phyloP scores from a whole-genome alignment of 2,113 vertebrate genomes.

The Larimichthys crocea region DNA sequence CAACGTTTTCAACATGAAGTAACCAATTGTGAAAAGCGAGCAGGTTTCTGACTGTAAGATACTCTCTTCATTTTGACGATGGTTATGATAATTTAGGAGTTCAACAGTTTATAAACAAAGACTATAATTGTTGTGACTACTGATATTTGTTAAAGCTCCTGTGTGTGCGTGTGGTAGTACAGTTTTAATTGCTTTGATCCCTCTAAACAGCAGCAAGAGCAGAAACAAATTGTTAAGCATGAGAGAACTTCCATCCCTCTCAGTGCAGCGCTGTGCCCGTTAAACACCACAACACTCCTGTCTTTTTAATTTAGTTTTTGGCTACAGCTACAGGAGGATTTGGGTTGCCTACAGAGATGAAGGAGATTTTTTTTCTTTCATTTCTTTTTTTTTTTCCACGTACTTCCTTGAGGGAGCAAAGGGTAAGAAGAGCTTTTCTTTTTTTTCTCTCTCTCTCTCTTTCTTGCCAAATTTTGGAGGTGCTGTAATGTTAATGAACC shows the following conservation, averaged over 20 bases:
- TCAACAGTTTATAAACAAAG: background rate
- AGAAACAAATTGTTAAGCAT: conserved; percentile 46
- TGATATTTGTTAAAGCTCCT: background rate
- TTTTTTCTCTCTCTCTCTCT: background rate
- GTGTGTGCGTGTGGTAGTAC: background rate
- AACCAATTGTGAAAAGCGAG: background rate
- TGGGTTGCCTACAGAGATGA: conserved; percentile 72
- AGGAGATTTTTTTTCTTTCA: conserved; percentile 55
- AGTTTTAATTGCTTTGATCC: conserved; percentile 50
- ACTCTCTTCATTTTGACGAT: background rate
- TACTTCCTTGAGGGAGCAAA: conserved; percentile 50
- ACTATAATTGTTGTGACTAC: background rate
- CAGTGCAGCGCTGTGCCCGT: conserved; percentile 25
- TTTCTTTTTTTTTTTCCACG: conserved; percentile 43
- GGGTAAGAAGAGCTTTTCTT: conserved; percentile 37
- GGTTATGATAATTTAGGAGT: background rate
- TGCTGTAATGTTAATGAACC: conserved; percentile 42
- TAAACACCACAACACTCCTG: conserved; percentile 46
- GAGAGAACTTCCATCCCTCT: conserved; percentile 30
- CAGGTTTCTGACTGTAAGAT: background rate
- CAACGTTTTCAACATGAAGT: background rate
- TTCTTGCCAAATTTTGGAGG: conserved; percentile 32
- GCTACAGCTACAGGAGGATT: conserved; percentile 65
- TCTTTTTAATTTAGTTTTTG: conserved; percentile 71
- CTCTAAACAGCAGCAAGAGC: conserved; percentile 33